These are phyloP conservation scores for Elephas maximus DNA, from an alignment of 2,113 vertebrate species.

Conservation along the genomic window DNA sequence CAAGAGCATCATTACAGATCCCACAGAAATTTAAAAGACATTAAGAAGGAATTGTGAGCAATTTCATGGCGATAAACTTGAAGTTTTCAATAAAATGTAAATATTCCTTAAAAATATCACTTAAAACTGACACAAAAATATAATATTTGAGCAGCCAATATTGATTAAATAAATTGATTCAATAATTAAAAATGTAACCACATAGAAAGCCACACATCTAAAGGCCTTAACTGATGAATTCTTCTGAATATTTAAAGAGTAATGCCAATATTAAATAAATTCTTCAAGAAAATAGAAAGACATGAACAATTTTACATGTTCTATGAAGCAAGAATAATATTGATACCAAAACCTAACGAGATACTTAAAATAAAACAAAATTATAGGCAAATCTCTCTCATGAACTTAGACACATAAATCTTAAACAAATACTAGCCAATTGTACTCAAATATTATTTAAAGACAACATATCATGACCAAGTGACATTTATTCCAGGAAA, in stretches of 20 bases:
- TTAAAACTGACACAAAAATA: slow-evolving; percentile 14
- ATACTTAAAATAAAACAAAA: not conserved
- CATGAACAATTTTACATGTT: not conserved
- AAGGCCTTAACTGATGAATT: too few species aligned
- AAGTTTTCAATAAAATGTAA: not conserved
- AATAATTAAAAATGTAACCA: too few species aligned
- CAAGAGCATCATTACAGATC: not conserved
- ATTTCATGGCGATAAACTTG: not conserved
- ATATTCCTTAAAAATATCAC: not conserved
- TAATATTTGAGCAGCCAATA: not conserved
- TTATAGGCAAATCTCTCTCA: not conserved
- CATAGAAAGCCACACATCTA: too few species aligned
- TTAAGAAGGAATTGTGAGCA: not conserved
- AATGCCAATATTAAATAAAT: slow-evolving; percentile 11
- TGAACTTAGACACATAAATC: not conserved
- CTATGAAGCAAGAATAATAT: not conserved
- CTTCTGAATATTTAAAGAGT: not conserved
- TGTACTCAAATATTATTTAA: not conserved
- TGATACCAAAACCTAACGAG: not conserved
- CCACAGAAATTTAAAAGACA: not conserved
- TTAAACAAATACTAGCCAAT: not conserved
- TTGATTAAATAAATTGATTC: too few species aligned
- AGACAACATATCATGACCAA: not conserved
- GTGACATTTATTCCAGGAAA: not conserved
- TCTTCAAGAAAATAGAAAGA: not conserved